Conservation (phyloP, 2,888 invertebrate genomes). For the Chydorus sphaericus region DNA sequence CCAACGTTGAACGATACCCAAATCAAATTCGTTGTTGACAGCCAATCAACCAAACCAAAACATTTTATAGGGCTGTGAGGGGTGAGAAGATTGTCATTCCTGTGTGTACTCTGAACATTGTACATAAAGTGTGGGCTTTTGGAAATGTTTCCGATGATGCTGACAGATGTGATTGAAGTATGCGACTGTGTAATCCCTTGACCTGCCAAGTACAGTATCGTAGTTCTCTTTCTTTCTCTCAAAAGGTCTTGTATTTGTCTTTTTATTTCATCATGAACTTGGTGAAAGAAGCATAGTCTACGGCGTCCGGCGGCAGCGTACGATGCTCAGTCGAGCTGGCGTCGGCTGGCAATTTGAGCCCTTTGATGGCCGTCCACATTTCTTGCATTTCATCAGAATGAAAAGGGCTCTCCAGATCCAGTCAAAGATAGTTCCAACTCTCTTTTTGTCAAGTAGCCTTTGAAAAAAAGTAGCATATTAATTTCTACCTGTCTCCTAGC, state of each 20-base stretch:
- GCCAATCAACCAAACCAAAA: no score
- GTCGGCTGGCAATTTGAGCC: background rate
- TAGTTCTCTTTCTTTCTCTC: background rate
- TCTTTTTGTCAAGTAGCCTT: constrained; percentile 60
- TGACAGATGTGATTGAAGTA: no score
- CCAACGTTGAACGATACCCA: no score
- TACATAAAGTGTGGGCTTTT: no score
- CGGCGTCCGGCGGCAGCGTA: background rate
- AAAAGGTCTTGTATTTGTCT: background rate
- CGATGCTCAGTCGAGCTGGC: no score
- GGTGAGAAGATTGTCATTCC: no score
- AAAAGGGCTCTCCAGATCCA: constrained; percentile 82
- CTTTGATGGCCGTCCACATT: constrained; percentile 44
- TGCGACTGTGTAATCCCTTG: constrained; percentile 3
- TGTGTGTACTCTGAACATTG: constrained; percentile 4
- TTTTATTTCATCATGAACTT: constrained; percentile 10
- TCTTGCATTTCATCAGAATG: constrained; percentile 80
- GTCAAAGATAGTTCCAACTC: constrained; percentile 61
- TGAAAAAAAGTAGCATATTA: constrained; percentile 42
- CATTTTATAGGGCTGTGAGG: no score
- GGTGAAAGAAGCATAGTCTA: background rate
- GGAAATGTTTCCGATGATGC: no score
- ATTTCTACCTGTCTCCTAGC: no score
- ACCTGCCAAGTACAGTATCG: constrained; percentile 7
- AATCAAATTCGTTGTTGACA: no score